Evolutionary conservation across 2,888 invertebrate species (phyloP), one percentile per base, ranked within the genome.

Genomic region (Calephelis perditalis): DNA sequence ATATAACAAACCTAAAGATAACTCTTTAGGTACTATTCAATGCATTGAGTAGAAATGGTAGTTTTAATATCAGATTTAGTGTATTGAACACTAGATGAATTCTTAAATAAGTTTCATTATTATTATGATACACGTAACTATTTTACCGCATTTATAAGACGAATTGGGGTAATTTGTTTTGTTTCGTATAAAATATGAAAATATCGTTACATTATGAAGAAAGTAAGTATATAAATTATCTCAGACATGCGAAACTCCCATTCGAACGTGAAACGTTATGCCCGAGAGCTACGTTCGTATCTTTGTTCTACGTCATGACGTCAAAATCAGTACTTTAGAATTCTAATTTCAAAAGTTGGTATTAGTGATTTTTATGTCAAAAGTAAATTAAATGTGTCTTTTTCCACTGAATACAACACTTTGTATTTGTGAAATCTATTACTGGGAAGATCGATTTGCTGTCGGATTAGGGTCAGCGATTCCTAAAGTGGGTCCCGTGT

Each of bases 181-280:
- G 49, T 49, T 52, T 52, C 35, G 26, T 10, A 52, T 52, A 52
- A 35, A 52, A 52, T 52, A 52, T 52, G 26, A 52, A 52, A 52
- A 52, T 35, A 35, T 52, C 26, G 7, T 26, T 52, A 52, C 35
- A 35, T 15, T 52, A 35, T 9, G 52, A 35, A 15, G 52, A 52
- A 52, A 52, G 40, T 40, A 26, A 52, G 40, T 40, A 26, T 52
- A 52, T 35, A 52, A 52, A 52, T 52, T 52, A 52, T 26, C 52
- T 49, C 9, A 49, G 49, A 49, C 49, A 49, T 49, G 49, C 49
- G 49, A 49, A 49, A 49, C 49, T 49, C 49, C 49, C 49, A 49
- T 49, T 49, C 49, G 49, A 49, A 49, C 49, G 49, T 15, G 35
- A 49, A 49, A 49, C 11, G 15, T 49, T 49, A 35, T 49, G 9